Evolutionary conservation across 2,113 vertebrate species (phyloP), one percentile per base, ranked within the genome.

Genomic region (Raphicerus campestris): DNA sequence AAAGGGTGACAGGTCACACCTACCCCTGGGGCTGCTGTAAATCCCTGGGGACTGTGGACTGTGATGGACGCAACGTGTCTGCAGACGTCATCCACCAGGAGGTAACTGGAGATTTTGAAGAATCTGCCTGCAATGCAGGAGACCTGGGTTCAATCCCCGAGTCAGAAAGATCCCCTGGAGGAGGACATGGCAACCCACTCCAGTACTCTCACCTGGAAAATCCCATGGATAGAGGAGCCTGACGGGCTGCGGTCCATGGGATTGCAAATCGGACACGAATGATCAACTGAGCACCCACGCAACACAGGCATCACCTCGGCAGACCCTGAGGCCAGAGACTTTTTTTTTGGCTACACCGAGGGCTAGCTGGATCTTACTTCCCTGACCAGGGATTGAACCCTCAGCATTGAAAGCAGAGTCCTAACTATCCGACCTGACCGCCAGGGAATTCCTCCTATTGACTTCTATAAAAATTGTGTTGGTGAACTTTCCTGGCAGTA

Each of bases 21-120:
- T 98, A 97, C 51, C 97, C 97, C 39, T 90, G 87, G 47, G 91
- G 53, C 73, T 97, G 96, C 89, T 97, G 94, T 51, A 91, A 90
- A 32, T 78, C 91, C 45, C 51, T 22, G 0, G 35, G 26, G 16
- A 28, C 30, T 0, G 2, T 19, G 0, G 58, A 35, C 39, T 97
- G 96, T 2, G 2, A 97, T 0, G 83, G 94, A 7, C 28, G 0
- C 19, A 85, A 85, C 0, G 30, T 80, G 26, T 84, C 81, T 24
- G 16, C 86, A 0, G 19, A 51, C 0, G 11, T 95, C 89, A 97
- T 96, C 63, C 47, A 96, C 61, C 93, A 70, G 35, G 14, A 91
- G 93, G 97, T 98, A 91, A 17, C 58, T 24, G 7, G 2, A 32
- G 60, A 3, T 51, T 49, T 28, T 9, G 10, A 5, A 13, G 66